phyloP scores from a whole-genome alignment of 2,888 invertebrate genomes.

The Morpho achilles region DNA sequence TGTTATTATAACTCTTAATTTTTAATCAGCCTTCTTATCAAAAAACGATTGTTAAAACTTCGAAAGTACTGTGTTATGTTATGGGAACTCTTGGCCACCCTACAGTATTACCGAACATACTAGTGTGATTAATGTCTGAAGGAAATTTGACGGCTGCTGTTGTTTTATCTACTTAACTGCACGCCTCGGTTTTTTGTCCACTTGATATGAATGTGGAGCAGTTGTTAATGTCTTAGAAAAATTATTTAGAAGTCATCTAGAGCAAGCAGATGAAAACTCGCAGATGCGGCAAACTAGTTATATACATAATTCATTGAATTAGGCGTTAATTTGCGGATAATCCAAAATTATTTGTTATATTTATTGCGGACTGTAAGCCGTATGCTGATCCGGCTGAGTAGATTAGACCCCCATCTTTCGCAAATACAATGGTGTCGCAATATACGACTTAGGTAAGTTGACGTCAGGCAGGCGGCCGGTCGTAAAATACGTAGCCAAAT shows the following conservation, averaged over 20 bases:
- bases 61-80: no score
- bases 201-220: constrained; percentile 61
- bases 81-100: constrained; percentile 36
- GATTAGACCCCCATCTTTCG: no score
- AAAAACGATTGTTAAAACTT: no score
- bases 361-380: no score
- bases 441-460: no score
- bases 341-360: no score
- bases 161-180: constrained; percentile 78
- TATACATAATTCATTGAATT: background rate
- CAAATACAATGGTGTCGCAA: no score
- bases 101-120: constrained; percentile 63
- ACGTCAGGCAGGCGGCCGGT: no score
- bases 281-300: constrained; percentile 18
- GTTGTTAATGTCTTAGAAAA: constrained; percentile 66
- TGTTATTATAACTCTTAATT: no score
- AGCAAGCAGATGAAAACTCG: constrained; percentile 16
- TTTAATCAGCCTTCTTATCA: no score
- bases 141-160: constrained; percentile 77
- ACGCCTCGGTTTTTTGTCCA: constrained; percentile 68
- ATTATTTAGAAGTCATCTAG: constrained; percentile 35
- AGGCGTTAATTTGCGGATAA: background rate
- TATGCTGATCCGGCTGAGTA: no score
- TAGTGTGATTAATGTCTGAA: constrained; percentile 75
- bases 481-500: no score